phyloP scores from a whole-genome alignment of 2,797 vertebrate species.

The Diplodus sargus region DNA sequence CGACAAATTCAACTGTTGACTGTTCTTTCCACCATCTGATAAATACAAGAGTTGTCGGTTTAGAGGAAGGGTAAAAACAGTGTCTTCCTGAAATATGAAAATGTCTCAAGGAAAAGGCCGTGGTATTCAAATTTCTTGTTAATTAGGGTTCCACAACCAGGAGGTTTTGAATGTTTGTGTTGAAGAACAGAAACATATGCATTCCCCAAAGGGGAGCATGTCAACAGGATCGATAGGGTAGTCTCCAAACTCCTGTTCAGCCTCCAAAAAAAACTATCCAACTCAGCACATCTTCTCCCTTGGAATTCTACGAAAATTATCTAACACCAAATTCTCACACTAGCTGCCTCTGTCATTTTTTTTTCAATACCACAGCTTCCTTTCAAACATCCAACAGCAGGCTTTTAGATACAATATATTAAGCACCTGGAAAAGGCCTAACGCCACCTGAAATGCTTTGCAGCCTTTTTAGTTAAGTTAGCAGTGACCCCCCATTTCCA shows the following conservation, averaged over 20 bases:
- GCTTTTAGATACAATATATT: constrained; percentile 26
- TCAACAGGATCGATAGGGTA: constrained; percentile 83
- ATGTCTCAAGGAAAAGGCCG: constrained; percentile 81
- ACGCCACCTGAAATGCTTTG: constrained; percentile 27
- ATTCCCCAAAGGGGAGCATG: constrained; percentile 77
- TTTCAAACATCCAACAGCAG: constrained; percentile 1
- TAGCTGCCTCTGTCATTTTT: constrained; percentile 45
- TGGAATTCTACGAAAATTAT: constrained; percentile 67
- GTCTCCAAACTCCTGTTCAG: constrained; percentile 65
- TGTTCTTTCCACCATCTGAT: constrained; percentile 38
- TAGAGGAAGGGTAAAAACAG: constrained; percentile 69
- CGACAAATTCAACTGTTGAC: constrained; percentile 46
- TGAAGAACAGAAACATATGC: constrained; percentile 81
- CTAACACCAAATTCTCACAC: constrained; percentile 46
- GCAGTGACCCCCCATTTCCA: constrained; percentile 41
- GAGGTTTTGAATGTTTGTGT: constrained; percentile 77
- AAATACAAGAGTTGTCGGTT: constrained; percentile 67
- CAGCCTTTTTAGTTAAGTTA: constrained; percentile 49
- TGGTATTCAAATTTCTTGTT: constrained; percentile 80
- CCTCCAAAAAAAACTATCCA: constrained; percentile 68
- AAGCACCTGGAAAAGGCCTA: constrained; percentile 24
- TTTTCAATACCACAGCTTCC: constrained; percentile 15
- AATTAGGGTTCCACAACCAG: constrained; percentile 78
- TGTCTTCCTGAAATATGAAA: constrained; percentile 78
- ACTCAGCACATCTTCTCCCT: constrained; percentile 74